phyloP scores from a whole-genome alignment of 2,888 invertebrate genomes.

The Lysandra bellargus region DNA sequence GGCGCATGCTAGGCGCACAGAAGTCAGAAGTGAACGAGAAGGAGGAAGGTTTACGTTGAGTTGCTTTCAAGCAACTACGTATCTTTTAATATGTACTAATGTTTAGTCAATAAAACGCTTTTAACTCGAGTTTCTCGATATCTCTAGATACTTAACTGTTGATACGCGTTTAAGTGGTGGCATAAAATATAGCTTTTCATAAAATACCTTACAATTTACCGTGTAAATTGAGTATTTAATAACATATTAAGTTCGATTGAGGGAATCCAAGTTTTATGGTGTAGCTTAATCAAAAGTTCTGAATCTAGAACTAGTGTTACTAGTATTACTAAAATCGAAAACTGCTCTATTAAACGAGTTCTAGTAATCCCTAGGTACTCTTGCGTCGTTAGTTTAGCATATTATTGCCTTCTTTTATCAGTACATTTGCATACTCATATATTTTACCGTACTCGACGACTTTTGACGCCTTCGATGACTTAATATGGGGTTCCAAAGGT shows the following conservation, averaged over 20 bases:
- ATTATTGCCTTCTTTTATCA: constrained; percentile 66
- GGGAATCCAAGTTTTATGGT: background rate
- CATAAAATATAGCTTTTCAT: constrained; percentile 6
- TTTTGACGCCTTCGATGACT: constrained; percentile 62
- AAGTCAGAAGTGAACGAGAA: too few relatives aligned
- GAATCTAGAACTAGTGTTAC: background rate
- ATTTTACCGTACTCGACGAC: constrained; percentile 54
- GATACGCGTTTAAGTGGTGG: background rate
- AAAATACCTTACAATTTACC: background rate
- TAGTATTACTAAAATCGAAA: constrained; percentile 24
- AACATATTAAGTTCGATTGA: constrained; percentile 21
- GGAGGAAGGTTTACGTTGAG: background rate
- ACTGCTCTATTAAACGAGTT: constrained; percentile 48
- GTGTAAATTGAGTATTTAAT: background rate
- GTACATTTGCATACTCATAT: constrained; percentile 61
- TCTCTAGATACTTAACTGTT: background rate
- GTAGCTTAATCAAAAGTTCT: background rate
- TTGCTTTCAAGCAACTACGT: background rate
- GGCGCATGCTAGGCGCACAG: too few relatives aligned
- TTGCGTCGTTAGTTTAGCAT: constrained; percentile 55
- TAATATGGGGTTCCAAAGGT: constrained; percentile 57
- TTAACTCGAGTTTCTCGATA: background rate
- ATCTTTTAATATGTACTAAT: background rate
- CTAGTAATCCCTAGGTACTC: constrained; percentile 44
- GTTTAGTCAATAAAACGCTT: background rate